Conservation (phyloP, 2,797 vertebrate species). For the Fringilla coelebs region DNA sequence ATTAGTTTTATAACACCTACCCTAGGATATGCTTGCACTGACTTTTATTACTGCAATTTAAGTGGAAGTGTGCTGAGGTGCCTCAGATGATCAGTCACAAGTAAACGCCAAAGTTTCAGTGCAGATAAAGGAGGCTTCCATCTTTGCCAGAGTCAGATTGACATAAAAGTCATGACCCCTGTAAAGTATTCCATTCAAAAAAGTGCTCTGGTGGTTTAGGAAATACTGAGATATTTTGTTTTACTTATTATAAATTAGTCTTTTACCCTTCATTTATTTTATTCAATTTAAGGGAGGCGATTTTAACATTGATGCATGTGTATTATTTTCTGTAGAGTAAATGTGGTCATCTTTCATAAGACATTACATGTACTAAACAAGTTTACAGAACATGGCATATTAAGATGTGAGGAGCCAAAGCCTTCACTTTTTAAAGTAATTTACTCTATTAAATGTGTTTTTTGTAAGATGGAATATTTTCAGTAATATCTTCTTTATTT, state of each 20-base stretch:
- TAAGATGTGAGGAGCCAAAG: background rate
- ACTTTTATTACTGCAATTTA: background rate
- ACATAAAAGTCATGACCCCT: background rate
- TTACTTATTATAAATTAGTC: background rate
- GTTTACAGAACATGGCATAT: background rate
- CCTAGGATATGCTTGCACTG: background rate
- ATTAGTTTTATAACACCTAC: background rate
- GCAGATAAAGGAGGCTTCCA: background rate
- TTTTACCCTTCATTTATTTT: background rate
- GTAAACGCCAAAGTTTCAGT: background rate
- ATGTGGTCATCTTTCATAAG: background rate
- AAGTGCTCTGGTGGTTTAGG: background rate
- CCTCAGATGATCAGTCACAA: background rate
- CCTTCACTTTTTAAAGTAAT: background rate
- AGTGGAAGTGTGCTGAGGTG: background rate
- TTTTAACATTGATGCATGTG: background rate
- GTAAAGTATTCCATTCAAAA: background rate
- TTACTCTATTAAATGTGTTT: background rate
- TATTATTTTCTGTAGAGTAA: background rate
- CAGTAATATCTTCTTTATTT: conserved; percentile 1
- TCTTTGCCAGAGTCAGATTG: background rate
- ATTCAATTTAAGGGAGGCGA: background rate
- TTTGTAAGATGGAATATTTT: background rate
- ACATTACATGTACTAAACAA: background rate
- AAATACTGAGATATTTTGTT: background rate